These are phyloP conservation scores for Brachionus manjavacas DNA, from an alignment of 1,140 invertebrate genomes.

Conservation along the genomic window DNA sequence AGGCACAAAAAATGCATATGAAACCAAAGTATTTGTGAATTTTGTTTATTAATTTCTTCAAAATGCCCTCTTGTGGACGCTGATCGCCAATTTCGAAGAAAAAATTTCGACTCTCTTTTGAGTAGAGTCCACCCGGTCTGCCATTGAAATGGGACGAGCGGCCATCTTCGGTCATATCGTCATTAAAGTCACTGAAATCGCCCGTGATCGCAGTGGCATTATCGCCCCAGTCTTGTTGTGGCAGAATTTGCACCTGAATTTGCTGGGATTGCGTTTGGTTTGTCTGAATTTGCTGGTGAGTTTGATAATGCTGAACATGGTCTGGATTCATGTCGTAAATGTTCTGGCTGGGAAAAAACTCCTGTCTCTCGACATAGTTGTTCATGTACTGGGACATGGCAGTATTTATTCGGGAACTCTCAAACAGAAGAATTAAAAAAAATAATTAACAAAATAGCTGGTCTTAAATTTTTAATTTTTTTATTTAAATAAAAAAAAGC, in stretches of 20 bases:
- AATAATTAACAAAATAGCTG: background rate
- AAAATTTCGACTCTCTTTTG: conserved; percentile 24
- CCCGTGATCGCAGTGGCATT: conserved; percentile 93
- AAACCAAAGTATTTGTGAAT: conserved; percentile 31
- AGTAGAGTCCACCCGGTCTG: conserved; percentile 63
- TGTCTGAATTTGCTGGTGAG: background rate
- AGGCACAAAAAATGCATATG: conserved; percentile 10
- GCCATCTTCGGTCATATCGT: conserved; percentile 39
- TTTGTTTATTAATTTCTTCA: conserved; percentile 23
- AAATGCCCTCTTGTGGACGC: background rate
- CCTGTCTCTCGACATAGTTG: background rate
- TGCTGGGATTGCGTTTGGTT: conserved; percentile 61
- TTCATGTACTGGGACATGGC: conserved; percentile 22
- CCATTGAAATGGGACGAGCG: conserved; percentile 28
- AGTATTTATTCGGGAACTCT: background rate
- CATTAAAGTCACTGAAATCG: conserved; percentile 88
- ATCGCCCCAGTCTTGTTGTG: conserved; percentile 92
- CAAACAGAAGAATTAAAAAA: background rate
- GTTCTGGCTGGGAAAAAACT: background rate
- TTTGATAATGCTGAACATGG: conserved; percentile 14
- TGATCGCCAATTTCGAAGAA: conserved; percentile 4
- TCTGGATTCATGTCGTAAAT: background rate
- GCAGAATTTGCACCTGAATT: conserved; percentile 84
- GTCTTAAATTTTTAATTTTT: background rate
- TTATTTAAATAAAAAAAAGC: background rate